Evolutionary conservation across 2,797 vertebrate genomes (phyloP).

Genomic region (Siniperca obscura): DNA sequence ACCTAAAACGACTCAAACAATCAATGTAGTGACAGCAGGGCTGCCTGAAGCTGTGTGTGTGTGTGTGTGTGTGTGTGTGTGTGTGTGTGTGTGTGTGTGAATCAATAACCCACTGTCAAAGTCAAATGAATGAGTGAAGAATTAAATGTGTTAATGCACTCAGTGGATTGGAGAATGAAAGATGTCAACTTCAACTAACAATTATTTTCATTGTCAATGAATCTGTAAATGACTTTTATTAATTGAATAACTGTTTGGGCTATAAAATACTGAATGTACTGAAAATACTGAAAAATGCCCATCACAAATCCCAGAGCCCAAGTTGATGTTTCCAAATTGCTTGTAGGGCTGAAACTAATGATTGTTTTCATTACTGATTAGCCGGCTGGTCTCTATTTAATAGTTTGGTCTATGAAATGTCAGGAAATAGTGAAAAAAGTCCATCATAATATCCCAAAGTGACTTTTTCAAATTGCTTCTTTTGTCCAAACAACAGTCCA

Average conservation of each 20-base stretch:
- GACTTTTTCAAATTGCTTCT: not conserved
- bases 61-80: conserved; percentile 25
- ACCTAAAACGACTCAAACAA: conserved; percentile 63
- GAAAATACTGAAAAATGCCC: not conserved
- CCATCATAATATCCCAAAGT: not conserved
- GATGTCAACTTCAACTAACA: not conserved
- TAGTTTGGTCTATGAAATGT: too few relatives aligned
- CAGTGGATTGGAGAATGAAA: conserved; percentile 5
- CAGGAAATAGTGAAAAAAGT: too few relatives aligned
- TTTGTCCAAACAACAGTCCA: not conserved
- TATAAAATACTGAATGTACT: not conserved
- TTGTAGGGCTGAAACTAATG: not conserved
- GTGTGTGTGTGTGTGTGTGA: conserved; percentile 8
- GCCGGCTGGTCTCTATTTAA: too few relatives aligned
- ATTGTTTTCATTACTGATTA: not conserved
- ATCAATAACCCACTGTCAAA: conserved; percentile 72
- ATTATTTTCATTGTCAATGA: not conserved
- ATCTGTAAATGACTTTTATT: not conserved
- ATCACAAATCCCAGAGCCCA: not conserved
- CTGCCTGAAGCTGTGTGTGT: conserved; percentile 25
- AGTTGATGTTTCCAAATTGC: too few relatives aligned
- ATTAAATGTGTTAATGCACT: conserved; percentile 48
- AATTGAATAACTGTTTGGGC: not conserved
- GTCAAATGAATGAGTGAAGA: conserved; percentile 51
- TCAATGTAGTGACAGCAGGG: conserved; percentile 61